Evolutionary conservation across 2,113 vertebrate species (phyloP), one percentile per base, ranked within the genome.

Genomic region (Cavia aperea): DNA sequence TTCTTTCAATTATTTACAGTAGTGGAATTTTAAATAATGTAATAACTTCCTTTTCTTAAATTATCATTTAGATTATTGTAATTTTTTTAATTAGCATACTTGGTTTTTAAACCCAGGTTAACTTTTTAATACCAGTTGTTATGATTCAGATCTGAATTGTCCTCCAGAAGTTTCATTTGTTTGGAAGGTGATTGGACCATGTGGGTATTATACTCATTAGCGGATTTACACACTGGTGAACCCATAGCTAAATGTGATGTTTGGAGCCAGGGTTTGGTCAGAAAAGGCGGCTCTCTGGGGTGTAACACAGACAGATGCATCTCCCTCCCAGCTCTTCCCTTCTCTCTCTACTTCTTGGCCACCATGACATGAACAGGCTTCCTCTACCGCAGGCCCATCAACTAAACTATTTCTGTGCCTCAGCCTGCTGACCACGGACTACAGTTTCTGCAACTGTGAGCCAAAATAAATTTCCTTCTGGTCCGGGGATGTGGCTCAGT

Each of bases 101-200:
- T 85, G 12, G 60, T 86, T n/a, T 88, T 93, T n/a, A 90, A 88
- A 85, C 29, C 43, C 58, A 88, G 60, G 5, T 88, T n/a, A 75
- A 58, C 18, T 51, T 92, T 91, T 43, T 51, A 43, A 18, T 87
- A 81, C 54, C 24, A 49, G 43, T 49, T 49, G 2, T 26, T 46
- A 46, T 26, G 43, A 12, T 15, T 49, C 12, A 75, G 72, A 46
- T 75, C 43, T 46, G 43, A 43, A 49, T 13, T 49, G 13, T 49
- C 43, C 72, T 23, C 24, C 33, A 9, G 23, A 43, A 73, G 5
- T 39, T 14, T 46, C 43, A 16, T 15, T 12, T 73, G 70, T 73
- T 73, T 23, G 39, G n/a, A 43, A 24, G 10, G 39, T 24, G 70
- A 23, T 24, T 73, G 70, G 21, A 43, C 39, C 10, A 24, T 39